phyloP scores from a whole-genome alignment of 2,888 invertebrate genomes.

The Argyra leucocephala region DNA sequence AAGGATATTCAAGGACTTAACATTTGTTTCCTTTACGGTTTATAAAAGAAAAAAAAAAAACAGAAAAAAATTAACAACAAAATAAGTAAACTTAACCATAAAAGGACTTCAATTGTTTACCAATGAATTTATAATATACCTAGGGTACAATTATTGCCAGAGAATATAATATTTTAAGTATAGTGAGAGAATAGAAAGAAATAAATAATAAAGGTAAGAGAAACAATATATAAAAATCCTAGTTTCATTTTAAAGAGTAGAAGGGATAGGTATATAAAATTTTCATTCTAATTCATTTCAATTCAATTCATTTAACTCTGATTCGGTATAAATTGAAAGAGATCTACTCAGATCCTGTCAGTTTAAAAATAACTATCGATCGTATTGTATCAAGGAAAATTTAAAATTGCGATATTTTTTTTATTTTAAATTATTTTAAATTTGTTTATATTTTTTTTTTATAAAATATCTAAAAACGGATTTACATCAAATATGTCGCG shows the following conservation, averaged over 20 bases:
- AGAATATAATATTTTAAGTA: too few species aligned
- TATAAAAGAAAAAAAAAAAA: neutral
- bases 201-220: too few species aligned
- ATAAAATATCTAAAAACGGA: conserved; percentile 14
- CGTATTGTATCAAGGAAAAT: conserved; percentile 13
- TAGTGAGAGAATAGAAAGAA: too few species aligned
- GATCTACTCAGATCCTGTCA: neutral
- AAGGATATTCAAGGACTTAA: conserved; percentile 1
- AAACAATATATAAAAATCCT: too few species aligned
- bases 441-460: neutral
- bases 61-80: neutral
- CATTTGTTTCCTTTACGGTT: conserved; percentile 4
- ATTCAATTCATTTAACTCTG: too few species aligned
- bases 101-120: neutral
- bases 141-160: too few species aligned
- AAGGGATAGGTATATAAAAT: too few species aligned
- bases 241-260: too few species aligned
- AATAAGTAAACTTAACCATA: neutral
- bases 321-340: neutral
- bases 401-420: neutral
- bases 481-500: conserved; percentile 55
- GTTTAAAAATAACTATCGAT: neutral
- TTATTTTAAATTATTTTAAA: conserved; percentile 4
- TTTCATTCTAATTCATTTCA: neutral
- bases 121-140: neutral